Base-by-base conservation (phyloP, 2,797 vertebrate species). In the Pogoniulus pusillus region DNA sequence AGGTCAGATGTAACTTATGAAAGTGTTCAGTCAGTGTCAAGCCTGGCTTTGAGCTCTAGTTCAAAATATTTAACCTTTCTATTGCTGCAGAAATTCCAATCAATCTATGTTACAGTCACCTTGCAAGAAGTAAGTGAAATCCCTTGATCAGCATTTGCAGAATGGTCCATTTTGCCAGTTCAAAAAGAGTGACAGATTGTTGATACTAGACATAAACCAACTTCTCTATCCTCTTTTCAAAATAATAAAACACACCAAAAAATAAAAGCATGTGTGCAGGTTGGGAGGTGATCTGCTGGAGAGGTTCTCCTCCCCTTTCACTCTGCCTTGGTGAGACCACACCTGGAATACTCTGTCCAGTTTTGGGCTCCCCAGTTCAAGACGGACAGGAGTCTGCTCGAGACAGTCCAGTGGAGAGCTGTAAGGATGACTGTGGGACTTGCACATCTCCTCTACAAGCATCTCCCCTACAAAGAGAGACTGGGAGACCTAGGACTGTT, bases 1-100 rank as follows among this genome's bases (percentile, higher is more conserved):
- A 70, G 84, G 86, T 94, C 94, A 89, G 26, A 35, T 2, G 3
- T 54, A 91, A 66, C 58, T 91, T 90, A 79, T 85, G 70, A 91
- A 93, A 54, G 57, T 90, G 90, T 94, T 95, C 94, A 92, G 85
- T 93, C 91, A 83, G 60, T 93, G 86, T 87, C 96, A 91, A 54
- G 64, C n/a, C 86, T 91, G 81, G 54, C 90, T 92, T 85, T 89
- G 85, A 91, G 77, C 60, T 87, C 23, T 62, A 51, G 47, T 87
- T 94, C 3, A 0, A 95, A 95, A 96, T 95, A 83, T 93, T 95
- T 96, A 96, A 93, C 85, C 91, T 96, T 95, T 96, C 87, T 91
- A 35, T 96, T 95, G 89, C 35, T 70, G 75, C 60, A 71, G 87
- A 93, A 87, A 74, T 86, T 94, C 45, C 70, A 91, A 77, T 95